These are phyloP conservation scores for Neolamprologus sp. DNA, from an alignment of 2,113 vertebrate genomes.

Conservation along the genomic window DNA sequence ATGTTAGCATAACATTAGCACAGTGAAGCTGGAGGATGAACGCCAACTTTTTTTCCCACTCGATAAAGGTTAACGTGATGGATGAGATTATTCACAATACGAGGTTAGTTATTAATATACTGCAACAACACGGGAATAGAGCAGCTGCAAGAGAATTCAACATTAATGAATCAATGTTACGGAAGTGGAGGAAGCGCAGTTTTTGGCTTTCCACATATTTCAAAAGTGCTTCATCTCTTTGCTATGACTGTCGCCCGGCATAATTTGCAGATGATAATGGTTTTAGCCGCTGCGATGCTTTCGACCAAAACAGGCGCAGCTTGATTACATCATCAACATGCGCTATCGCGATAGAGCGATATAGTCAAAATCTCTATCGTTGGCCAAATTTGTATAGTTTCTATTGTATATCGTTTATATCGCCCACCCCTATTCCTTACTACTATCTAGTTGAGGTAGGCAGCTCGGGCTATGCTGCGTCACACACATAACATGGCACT, in stretches of 20 bases:
- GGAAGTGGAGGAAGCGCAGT: neutral
- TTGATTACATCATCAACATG: neutral
- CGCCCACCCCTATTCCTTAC: neutral
- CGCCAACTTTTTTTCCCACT: no score
- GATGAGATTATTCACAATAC: neutral
- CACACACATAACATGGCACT: neutral
- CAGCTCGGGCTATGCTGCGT: neutral
- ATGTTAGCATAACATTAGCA: neutral
- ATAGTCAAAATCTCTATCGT: neutral
- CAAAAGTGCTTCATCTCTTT: neutral
- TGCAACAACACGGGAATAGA: neutral
- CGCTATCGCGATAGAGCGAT: neutral
- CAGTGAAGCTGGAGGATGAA: no score
- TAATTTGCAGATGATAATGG: neutral
- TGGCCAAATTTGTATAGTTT: neutral
- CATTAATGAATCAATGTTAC: neutral
- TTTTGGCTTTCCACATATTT: neutral
- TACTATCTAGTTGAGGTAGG: neutral
- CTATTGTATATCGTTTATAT: neutral
- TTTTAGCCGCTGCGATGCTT: neutral
- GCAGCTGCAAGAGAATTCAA: rapidly evolving
- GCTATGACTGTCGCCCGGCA: rapidly evolving
- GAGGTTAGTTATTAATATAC: rapidly evolving
- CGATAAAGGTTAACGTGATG: rapidly evolving
- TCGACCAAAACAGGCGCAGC: neutral